A percentile compares a stretch with the other conserved stretches of the same genome.
Conservation (phyloP, 2,797 vertebrate species). For the Geotria australis region DNA sequence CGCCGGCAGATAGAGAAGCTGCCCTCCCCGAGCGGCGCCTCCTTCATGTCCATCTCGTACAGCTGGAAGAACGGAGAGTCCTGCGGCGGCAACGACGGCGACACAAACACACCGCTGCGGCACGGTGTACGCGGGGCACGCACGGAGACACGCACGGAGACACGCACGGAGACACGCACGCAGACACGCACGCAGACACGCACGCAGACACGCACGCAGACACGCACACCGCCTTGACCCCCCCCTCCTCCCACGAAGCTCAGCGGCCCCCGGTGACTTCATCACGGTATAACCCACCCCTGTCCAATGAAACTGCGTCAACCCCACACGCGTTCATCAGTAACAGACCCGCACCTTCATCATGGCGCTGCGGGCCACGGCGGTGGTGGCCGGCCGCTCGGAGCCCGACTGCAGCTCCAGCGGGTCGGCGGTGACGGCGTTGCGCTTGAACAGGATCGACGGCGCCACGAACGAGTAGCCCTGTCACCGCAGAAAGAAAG, state of each 20-base stretch:
- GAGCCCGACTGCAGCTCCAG: conserved; percentile 18
- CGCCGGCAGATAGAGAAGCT: conserved; percentile 65
- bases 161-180: too few species aligned
- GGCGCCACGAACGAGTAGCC: conserved; percentile 72
- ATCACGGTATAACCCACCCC: too few species aligned
- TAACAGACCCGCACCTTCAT: conserved; percentile 38
- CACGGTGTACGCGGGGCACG: too few species aligned
- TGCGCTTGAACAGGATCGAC: conserved; percentile 58
- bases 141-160: too few species aligned
- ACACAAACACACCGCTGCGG: not conserved
- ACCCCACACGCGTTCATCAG: too few species aligned
- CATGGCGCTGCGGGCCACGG: conserved; percentile 47
- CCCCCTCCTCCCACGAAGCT: too few species aligned
- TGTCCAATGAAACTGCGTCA: too few species aligned
- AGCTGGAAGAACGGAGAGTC: conserved; percentile 64
- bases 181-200: too few species aligned
- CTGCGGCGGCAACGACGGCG: conserved; percentile 8
- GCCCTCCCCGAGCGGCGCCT: conserved; percentile 40
- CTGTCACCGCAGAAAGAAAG: conserved; percentile 9
- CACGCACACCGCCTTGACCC: too few species aligned
- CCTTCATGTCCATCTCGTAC: conserved; percentile 47
- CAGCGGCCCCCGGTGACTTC: too few species aligned
- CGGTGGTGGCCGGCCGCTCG: conserved; percentile 38
- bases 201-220: too few species aligned
- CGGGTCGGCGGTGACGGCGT: conserved; percentile 43